Conservation (phyloP, 2,797 vertebrate species). For the Steatocranus sp. region DNA sequence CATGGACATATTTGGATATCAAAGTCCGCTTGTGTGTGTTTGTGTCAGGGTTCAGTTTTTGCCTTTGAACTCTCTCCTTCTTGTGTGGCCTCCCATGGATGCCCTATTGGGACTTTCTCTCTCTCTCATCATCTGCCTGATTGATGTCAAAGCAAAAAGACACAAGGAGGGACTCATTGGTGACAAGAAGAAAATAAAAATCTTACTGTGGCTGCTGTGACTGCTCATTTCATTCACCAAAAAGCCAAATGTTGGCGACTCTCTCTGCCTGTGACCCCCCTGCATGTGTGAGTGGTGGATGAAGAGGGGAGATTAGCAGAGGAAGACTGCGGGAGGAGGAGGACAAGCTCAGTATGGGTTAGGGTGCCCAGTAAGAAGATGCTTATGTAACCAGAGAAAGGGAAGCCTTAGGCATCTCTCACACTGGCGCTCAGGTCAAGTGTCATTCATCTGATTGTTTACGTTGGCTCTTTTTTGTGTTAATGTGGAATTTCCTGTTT, state of each 20-base stretch:
- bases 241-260: constrained; percentile 13
- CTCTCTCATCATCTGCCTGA: constrained; percentile 56
- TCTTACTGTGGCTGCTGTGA: background rate
- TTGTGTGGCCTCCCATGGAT: constrained; percentile 67
- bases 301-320: constrained; percentile 26
- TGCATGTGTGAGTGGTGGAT: constrained; percentile 9
- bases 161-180: constrained; percentile 17
- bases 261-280: constrained; percentile 18
- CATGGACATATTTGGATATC: constrained; percentile 66
- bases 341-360: background rate
- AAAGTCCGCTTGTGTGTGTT: constrained; percentile 60
- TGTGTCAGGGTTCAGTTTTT: constrained; percentile 54
- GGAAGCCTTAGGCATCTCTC: constrained; percentile 38
- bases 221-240: constrained; percentile 11
- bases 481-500: constrained; percentile 79
- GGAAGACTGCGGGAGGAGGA: background rate
- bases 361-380: constrained; percentile 43
- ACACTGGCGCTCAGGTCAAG: constrained; percentile 56
- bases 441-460: constrained; percentile 72
- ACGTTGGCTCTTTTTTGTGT: constrained; percentile 68
- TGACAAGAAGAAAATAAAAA: background rate
- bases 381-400: constrained; percentile 68
- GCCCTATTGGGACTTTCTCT: constrained; percentile 40
- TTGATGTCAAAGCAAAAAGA: constrained; percentile 48
- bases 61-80: constrained; percentile 60